These are phyloP conservation scores for Neostethus bicornis DNA, from an alignment of 2,797 vertebrate species.

Conservation along the genomic window DNA sequence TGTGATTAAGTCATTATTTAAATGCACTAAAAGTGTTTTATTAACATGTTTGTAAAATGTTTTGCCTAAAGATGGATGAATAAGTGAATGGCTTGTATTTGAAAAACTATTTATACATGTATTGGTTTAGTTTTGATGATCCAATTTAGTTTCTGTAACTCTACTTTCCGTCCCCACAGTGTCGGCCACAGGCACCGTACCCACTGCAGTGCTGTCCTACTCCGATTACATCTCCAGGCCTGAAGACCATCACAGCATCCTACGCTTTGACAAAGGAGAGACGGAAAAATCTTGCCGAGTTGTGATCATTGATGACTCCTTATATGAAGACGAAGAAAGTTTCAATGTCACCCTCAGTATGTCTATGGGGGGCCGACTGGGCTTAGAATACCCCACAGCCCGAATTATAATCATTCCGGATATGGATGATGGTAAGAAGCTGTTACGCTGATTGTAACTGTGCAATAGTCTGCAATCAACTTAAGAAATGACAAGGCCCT, in stretches of 20 bases:
- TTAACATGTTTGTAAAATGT: no score
- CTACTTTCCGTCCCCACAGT: slow-evolving; percentile 35
- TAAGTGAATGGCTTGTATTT: no score
- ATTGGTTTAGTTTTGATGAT: slow-evolving; percentile 3
- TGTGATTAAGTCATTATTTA: no score
- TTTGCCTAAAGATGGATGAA: no score
- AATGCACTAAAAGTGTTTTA: no score
- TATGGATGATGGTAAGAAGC: slow-evolving; percentile 89
- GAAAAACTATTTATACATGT: background rate
- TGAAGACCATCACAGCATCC: slow-evolving; percentile 89
- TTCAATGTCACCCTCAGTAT: slow-evolving; percentile 91
- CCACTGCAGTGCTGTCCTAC: slow-evolving; percentile 90
- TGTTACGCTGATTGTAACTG: slow-evolving; percentile 29
- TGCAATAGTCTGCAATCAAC: slow-evolving; percentile 23
- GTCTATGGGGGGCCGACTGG: slow-evolving; percentile 91
- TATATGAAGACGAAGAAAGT: slow-evolving; percentile 89
- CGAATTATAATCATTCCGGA: slow-evolving; percentile 87
- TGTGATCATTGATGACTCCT: slow-evolving; percentile 92
- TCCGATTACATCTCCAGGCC: slow-evolving; percentile 95
- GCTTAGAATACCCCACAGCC: slow-evolving; percentile 80
- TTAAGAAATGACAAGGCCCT: slow-evolving; percentile 16
- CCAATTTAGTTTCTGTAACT: slow-evolving; percentile 22
- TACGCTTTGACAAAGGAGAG: slow-evolving; percentile 91
- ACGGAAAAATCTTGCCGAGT: slow-evolving; percentile 87
- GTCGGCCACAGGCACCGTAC: slow-evolving; percentile 88